Percentiles rank a stretch among this genome's conserved stretches.
Conservation (phyloP, 2,797 vertebrate species). For the Darevskia mixta region DNA sequence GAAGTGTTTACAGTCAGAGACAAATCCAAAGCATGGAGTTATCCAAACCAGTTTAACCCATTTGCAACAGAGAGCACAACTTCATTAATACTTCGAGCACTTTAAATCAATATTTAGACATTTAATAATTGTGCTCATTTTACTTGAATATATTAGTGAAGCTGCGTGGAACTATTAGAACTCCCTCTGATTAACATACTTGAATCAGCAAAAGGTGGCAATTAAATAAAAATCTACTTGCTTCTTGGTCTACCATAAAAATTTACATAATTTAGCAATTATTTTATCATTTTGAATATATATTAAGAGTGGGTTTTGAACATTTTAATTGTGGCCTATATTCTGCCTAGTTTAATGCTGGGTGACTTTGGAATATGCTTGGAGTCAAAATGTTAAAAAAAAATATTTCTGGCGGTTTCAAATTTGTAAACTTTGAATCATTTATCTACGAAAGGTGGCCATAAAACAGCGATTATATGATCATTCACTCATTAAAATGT, state of each 20-base stretch:
- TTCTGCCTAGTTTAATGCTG: conserved; percentile 73
- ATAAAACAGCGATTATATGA: conserved; percentile 56
- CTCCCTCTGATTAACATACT: conserved; percentile 78
- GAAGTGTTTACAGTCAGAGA: conserved; percentile 43
- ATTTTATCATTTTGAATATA: conserved; percentile 79
- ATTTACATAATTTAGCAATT: conserved; percentile 82
- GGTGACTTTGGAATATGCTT: conserved; percentile 55
- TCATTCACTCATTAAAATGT: conserved; percentile 63
- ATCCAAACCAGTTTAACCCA: conserved; percentile 61
- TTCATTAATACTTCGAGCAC: conserved; percentile 76
- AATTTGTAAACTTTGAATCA: conserved; percentile 59
- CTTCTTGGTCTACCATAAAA: conserved; percentile 77
- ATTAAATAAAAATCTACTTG: conserved; percentile 77
- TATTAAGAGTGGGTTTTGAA: conserved; percentile 61
- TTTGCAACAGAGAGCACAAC: conserved; percentile 71
- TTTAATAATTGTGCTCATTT: conserved; percentile 81
- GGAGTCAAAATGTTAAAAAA: conserved; percentile 62
- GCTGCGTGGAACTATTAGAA: conserved; percentile 76
- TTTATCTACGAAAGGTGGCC: conserved; percentile 57
- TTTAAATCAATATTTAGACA: conserved; percentile 83
- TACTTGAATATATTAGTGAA: conserved; percentile 78
- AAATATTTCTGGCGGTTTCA: conserved; percentile 50
- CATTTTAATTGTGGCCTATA: conserved; percentile 74
- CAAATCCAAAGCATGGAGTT: conserved; percentile 55
- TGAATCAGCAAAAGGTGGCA: conserved; percentile 80